phyloP scores from a whole-genome alignment of 2,888 invertebrate species.

The Phragmatobia fuliginosa region DNA sequence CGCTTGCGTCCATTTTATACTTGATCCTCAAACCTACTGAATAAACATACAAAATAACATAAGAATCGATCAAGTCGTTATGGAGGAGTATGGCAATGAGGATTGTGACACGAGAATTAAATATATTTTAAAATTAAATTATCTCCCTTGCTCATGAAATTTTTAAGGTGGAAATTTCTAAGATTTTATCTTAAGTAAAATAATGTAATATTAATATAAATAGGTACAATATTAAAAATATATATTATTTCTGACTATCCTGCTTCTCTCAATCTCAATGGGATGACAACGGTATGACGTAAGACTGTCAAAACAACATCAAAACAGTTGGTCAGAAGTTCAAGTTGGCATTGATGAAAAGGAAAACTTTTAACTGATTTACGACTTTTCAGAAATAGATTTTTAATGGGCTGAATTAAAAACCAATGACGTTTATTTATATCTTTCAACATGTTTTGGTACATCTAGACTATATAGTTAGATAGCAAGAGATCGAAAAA shows the following conservation, averaged over 20 bases:
- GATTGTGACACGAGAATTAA: no score
- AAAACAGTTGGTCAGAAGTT: neutral
- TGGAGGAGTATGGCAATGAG: no score
- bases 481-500: no score
- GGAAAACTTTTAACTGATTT: neutral
- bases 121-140: no score
- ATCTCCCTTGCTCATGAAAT: no score
- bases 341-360: conserved; percentile 3
- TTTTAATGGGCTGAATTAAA: neutral
- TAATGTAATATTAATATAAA: neutral
- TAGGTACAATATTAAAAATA: neutral
- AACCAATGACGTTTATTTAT: no score
- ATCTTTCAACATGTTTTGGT: no score
- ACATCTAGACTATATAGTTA: no score
- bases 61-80: no score
- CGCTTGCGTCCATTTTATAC: no score
- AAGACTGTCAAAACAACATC: conserved; percentile 1
- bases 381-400: neutral
- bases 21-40: no score
- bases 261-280: neutral
- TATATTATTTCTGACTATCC: neutral
- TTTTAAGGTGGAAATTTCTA: neutral
- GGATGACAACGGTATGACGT: neutral
- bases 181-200: neutral
- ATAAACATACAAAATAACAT: no score